Conservation (phyloP, 2,888 invertebrate genomes). For the Allolobophora icterica region DNA sequence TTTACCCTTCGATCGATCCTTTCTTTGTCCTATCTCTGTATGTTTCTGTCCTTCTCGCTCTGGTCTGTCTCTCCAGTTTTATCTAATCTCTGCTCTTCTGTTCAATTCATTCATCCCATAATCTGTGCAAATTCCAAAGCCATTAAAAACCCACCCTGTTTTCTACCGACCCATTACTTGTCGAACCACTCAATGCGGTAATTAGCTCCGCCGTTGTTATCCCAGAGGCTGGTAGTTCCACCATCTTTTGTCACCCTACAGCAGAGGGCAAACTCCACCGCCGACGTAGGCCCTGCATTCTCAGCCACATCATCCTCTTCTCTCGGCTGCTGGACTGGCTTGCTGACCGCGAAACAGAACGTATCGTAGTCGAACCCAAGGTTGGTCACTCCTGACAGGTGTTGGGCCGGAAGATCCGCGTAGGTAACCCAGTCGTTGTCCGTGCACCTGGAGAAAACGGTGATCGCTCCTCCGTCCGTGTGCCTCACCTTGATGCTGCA, state of each 20-base stretch:
- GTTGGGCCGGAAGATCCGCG: conserved; percentile 6
- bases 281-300: background rate
- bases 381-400: conserved; percentile 1
- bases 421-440: conserved; percentile 19
- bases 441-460: conserved; percentile 3
- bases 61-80: background rate
- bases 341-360: conserved; percentile 21
- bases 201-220: background rate
- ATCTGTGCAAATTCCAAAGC: background rate
- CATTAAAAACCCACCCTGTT: background rate
- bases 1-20: background rate
- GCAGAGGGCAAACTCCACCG: conserved; percentile 28
- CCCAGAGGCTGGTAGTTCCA: background rate
- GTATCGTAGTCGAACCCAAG: conserved; percentile 23
- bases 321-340: background rate
- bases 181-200: conserved; percentile 27
- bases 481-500: conserved; percentile 20
- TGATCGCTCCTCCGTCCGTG: background rate
- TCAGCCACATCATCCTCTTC: background rate
- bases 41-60: background rate
- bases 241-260: background rate
- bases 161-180: background rate
- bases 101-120: background rate
- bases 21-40: background rate
- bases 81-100: background rate